Base-by-base conservation (phyloP, 2,113 vertebrate genomes). In the Hypanus sabinus region DNA sequence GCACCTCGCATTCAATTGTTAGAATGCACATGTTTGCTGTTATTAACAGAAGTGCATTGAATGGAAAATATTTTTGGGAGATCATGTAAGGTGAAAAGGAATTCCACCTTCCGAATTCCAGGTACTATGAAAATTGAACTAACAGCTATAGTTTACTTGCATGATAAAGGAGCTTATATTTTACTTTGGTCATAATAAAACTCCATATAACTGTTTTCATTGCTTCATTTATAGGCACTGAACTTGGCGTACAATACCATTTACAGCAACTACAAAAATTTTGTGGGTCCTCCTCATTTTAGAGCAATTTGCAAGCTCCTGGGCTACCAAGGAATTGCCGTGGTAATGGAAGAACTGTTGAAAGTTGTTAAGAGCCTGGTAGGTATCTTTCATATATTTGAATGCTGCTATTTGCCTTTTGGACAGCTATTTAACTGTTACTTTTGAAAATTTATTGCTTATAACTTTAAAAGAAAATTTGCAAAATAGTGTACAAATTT, bases 361-460 rank as follows among this genome's bases (percentile, higher is more conserved):
- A 98, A 98, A 95, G 98, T 98, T 3, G 98, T 98, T 94, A 98
- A 98, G 96, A 98, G 98, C 95, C 95, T 98, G 97, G 98, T 98
- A 96, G 94, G 96, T 94, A 79, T 71, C 38, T 75, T 93, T 92
- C 73, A 11, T 71, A 73, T 22, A 93, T 70, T 93, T 73, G 70
- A 22, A 71, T 4, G 62, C 27, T 65, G 33, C 30, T 20, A 65
- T 65, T 33, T n/a, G 60, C n/a, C 60, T 90, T n/a, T n/a, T n/a
- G 46, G 20, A 90, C 30, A 90, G 62, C 30, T 88, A 22, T 93
- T 68, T 62, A 93, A 93, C 36, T 73, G 71, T 93, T 46, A 24
- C 36, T 73, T 14, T 30, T 10, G 22, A 38, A 91, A 65, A 65
- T 88, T 8, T 30, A 33, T 79, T 79, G 2, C n/a, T 1, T 79